Percentiles rank a stretch among this genome's conserved stretches.
Conservation (phyloP, 2,888 invertebrate species). For the Bombylius major region DNA sequence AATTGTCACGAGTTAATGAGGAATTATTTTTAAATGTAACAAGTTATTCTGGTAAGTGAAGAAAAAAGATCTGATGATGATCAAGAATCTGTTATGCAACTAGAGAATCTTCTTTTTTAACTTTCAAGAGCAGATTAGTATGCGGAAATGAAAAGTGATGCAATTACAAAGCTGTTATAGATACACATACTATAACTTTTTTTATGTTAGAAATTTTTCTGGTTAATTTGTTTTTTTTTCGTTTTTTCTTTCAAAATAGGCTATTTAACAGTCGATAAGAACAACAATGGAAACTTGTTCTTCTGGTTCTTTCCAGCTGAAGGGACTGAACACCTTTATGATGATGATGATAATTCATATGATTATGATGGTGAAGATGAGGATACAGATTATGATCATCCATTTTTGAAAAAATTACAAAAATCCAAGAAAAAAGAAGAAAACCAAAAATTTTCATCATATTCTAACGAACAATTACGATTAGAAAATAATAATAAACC, state of each 20-base stretch:
- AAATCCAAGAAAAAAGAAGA: constrained; percentile 34
- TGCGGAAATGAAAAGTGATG: too few species aligned
- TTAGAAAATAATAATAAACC: constrained; percentile 30
- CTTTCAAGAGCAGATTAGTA: too few species aligned
- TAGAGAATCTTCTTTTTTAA: too few species aligned
- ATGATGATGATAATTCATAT: constrained; percentile 37
- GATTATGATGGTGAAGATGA: constrained; percentile 39
- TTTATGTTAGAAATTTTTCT: too few species aligned
- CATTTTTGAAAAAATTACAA: constrained; percentile 52
- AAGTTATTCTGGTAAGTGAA: constrained; percentile 38
- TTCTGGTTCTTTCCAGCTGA: constrained; percentile 70
- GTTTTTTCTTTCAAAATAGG: constrained; percentile 19
- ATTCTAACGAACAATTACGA: background rate
- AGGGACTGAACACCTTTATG: constrained; percentile 37
- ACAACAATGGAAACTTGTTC: constrained; percentile 60
- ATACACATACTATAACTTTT: too few species aligned
- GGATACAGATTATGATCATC: constrained; percentile 22
- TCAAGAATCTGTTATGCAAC: too few species aligned
- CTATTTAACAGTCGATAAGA: constrained; percentile 58
- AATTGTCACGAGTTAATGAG: constrained; percentile 26
- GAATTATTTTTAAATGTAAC: constrained; percentile 29
- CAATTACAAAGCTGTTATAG: too few species aligned
- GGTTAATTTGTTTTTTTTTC: too few species aligned
- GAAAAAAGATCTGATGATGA: too few species aligned
- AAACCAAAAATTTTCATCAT: background rate